phyloP scores from a whole-genome alignment of 2,888 invertebrate genomes.

The Parelbella ahira region DNA sequence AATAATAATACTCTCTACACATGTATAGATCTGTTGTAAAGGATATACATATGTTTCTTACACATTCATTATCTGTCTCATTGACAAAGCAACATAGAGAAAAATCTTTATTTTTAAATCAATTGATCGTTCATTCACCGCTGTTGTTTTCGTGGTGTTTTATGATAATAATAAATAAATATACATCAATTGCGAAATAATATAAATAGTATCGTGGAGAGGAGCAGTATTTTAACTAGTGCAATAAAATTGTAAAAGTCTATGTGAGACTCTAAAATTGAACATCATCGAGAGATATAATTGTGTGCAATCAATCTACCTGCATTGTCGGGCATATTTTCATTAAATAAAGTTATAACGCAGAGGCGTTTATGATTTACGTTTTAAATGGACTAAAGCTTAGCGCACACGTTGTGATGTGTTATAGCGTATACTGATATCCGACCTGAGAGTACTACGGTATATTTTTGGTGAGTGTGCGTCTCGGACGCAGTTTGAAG shows the following conservation, averaged over 20 bases:
- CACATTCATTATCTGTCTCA: slow-evolving; percentile 38
- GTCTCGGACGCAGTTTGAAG: slow-evolving; percentile 46
- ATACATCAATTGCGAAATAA: slow-evolving; percentile 61
- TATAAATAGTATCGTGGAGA: slow-evolving; percentile 51
- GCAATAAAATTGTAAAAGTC: slow-evolving; percentile 59
- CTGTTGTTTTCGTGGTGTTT: slow-evolving; percentile 78
- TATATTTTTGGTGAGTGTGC: slow-evolving; percentile 65
- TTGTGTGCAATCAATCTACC: slow-evolving; percentile 76
- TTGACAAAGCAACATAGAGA: slow-evolving; percentile 56
- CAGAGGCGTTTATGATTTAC: slow-evolving; percentile 49
- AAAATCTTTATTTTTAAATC: slow-evolving; percentile 61
- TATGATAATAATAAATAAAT: slow-evolving; percentile 74
- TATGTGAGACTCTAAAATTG: slow-evolving; percentile 47
- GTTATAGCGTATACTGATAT: slow-evolving; percentile 49
- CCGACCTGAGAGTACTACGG: slow-evolving; percentile 47
- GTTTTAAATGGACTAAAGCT: slow-evolving; percentile 54
- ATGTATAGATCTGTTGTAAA: no score
- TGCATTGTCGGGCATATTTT: slow-evolving; percentile 71
- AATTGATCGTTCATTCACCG: slow-evolving; percentile 79
- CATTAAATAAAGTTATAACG: slow-evolving; percentile 54
- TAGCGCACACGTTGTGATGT: slow-evolving; percentile 54
- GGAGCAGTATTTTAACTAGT: slow-evolving; percentile 60
- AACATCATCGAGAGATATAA: slow-evolving; percentile 50
- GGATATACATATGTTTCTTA: no score
- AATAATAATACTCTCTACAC: no score